Base-by-base conservation (phyloP, 2,888 invertebrate genomes). In the Acanthosepion esculentum region DNA sequence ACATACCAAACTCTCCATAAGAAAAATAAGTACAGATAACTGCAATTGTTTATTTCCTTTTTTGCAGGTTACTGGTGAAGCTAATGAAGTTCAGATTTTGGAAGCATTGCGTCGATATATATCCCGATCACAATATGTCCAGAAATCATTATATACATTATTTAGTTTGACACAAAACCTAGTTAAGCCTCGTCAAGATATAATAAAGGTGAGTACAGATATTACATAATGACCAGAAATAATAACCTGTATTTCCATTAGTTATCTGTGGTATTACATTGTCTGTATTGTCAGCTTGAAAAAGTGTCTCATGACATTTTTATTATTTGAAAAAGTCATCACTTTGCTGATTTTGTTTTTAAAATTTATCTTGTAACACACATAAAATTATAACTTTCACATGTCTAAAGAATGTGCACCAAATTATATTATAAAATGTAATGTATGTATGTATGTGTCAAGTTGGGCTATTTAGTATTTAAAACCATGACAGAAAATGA, bases 71-170 rank as follows among this genome's bases (percentile, higher is more conserved):
- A 98, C 98, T 94, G 98, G 98, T 64, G 98, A 98, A 94, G 98
- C 98, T 29, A 98, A 97, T 92, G 98, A 98, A 96, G 96, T 97
- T 91, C 98, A 98, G 97, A 98, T 98, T 95, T 96, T 98, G 94
- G 98, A 98, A 96, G 98, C 98, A 1, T 97, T 98, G 93, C 97
- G 97, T 95, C 97, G 98, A 94, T 98, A 98, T 96, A 97, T 98
- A 48, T 97, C 97, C 91, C 98, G 98, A 94, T 98, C 98, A 12
- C 97, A 98, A 95, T 98, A 98, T 96, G 98, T 98, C 64, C 98
- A 98, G 97, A 98, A 98, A 96, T 98, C 98, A 94, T 97, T 98
- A 64, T 98, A 98, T 97, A 98, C 98, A 97, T 97, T 98, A 94
- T 98, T 98, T 95, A 96, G 97, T 91, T 96, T 97, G 50, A 97